Base-by-base conservation (phyloP, 1,140 invertebrate genomes). In the Pantala flavescens region DNA sequence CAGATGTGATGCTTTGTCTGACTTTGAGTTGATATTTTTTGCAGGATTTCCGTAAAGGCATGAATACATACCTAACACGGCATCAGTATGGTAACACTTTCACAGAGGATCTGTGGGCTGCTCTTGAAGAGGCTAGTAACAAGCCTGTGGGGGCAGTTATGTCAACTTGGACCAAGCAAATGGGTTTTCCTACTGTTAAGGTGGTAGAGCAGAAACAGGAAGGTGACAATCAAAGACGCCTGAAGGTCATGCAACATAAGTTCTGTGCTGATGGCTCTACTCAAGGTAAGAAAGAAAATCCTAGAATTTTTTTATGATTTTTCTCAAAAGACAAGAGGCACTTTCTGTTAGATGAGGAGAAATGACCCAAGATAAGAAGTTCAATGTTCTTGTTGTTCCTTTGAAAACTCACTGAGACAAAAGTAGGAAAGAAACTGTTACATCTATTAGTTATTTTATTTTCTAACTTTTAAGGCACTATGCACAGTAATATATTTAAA, bases 21-120 rank as follows among this genome's bases (percentile, higher is more conserved):
- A 36, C 9, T 9, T 36, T 9, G 24, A 42, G 28, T 28, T 21
- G 14, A 74, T 75, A 43, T 77, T 43, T 71, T 74, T 79, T 81
- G 24, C 76, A 88, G 83, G 91, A 94, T 82, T 99, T 99, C 81
- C 88, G 92, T n/a, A 93, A 91, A 83, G 96, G 97, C 24, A 96
- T 99, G 93, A 91, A 96, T 79, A 81, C 91, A 7, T 99, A 99
- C 80, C 83, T 99, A 75, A 94, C 90, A 7, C 88, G 90, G 75
- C 93, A 97, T 84, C 90, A 91, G 82, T 97, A 96, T 80, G 87
- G 85, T 43, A 98, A 99, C 81, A 96, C 97, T 5, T 90, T 91
- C 78, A 99, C 98, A 11, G 92, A 95, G 81, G 95, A 99, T 82
- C 85, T 99, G 71, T 99, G 97, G 97, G 85, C 87, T 1, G 91